Percentiles rank a stretch among this genome's conserved stretches.
phyloP scores from a whole-genome alignment of 2,797 vertebrate species.

The Botia kubotai region DNA sequence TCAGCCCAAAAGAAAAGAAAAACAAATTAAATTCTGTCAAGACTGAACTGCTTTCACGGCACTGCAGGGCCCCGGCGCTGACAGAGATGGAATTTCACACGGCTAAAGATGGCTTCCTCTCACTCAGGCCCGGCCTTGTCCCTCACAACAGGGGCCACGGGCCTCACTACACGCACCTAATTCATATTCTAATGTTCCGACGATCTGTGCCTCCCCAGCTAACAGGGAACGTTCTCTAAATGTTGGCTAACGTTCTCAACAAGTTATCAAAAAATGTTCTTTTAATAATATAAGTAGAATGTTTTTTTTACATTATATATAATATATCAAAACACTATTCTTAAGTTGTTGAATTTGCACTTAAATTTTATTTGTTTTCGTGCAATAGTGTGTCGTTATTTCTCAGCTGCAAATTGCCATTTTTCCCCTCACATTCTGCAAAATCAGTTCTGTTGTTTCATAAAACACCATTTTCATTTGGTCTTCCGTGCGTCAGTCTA shows the following conservation, averaged over 20 bases:
- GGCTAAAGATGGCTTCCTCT: conserved; percentile 59
- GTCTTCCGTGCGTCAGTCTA: background rate
- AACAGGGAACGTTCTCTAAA: no score
- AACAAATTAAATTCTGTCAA: conserved; percentile 63
- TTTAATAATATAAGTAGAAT: no score
- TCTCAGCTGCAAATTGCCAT: conserved; percentile 34
- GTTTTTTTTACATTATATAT: no score
- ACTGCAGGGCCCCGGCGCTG: conserved; percentile 40
- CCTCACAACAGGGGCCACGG: conserved; percentile 23
- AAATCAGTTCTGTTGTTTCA: conserved; percentile 41
- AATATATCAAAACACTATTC: no score
- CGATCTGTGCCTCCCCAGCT: background rate
- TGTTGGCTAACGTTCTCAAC: no score
- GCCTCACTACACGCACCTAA: background rate
- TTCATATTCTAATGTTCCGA: conserved; percentile 2
- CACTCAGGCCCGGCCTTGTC: conserved; percentile 46
- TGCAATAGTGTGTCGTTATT: conserved; percentile 46
- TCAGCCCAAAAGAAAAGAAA: conserved; percentile 32
- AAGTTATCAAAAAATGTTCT: no score
- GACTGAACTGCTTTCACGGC: conserved; percentile 61
- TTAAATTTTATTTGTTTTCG: conserved; percentile 30
- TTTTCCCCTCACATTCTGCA: conserved; percentile 35
- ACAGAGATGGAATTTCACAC: conserved; percentile 65
- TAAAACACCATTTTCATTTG: conserved; percentile 36
- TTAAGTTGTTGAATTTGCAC: conserved; percentile 31